Evolutionary conservation across 64 coral and sea anemone genomes (phyloP).

Genomic region (Cladopsammia gracilis): DNA sequence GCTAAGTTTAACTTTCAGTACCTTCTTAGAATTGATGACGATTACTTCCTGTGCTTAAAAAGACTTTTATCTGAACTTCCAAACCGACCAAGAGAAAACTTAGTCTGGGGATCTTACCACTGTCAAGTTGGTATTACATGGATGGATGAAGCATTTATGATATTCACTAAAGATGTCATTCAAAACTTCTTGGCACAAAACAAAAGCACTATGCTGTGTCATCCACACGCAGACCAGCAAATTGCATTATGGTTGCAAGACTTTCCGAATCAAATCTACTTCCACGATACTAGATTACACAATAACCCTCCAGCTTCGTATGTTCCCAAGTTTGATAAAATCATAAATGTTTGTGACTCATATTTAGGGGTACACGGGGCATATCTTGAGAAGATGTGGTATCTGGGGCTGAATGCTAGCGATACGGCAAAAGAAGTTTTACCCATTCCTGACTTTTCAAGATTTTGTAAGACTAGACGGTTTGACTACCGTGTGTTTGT

Average conservation of each 20-base stretch:
- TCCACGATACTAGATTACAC: constrained; percentile 36
- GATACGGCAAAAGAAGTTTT: constrained; percentile 11
- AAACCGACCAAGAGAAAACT: constrained; percentile 28
- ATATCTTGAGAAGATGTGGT: constrained; percentile 2
- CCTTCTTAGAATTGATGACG: constrained; percentile 57
- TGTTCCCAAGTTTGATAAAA: background rate
- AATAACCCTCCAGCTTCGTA: background rate
- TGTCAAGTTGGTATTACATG: constrained; percentile 28
- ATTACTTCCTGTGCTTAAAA: constrained; percentile 59
- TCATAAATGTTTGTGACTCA: constrained; percentile 35
- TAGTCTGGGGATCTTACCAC: constrained; percentile 54
- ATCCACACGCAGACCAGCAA: constrained; percentile 60
- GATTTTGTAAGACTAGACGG: background rate
- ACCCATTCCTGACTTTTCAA: background rate
- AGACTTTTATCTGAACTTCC: constrained; percentile 56
- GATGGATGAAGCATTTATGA: constrained; percentile 57
- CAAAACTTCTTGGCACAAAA: constrained; percentile 53
- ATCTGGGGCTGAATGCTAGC: constrained; percentile 14
- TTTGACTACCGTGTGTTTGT: constrained; percentile 30
- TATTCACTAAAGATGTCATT: constrained; percentile 57
- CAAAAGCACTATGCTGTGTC: constrained; percentile 26
- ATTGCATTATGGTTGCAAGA: constrained; percentile 53
- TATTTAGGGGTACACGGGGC: constrained; percentile 63
- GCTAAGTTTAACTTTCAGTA: constrained; percentile 59
- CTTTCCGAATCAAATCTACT: constrained; percentile 16